Percentiles rank a stretch among this genome's conserved stretches.
Conservation (phyloP, 2,888 invertebrate species). For the Tetheella fluctuosa region DNA sequence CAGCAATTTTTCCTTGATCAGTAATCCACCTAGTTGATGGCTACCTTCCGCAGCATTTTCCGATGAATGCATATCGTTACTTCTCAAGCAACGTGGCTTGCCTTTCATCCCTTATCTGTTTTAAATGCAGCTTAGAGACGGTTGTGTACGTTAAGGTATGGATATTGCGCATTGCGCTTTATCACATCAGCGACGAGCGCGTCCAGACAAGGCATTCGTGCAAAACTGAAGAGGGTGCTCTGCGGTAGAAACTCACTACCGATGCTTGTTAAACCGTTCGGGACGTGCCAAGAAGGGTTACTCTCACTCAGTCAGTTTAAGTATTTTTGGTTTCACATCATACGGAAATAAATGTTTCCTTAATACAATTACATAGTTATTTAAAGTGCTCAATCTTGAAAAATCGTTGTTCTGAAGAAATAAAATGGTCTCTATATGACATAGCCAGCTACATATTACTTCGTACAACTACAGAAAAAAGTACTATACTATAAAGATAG, state of each 20-base stretch:
- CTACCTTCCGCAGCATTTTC: too few species aligned
- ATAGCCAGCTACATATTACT: too few species aligned
- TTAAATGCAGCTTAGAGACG: background rate
- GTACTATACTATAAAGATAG: too few species aligned
- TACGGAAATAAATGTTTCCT: background rate
- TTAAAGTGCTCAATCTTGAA: too few species aligned
- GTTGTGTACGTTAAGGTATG: background rate
- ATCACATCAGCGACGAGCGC: background rate
- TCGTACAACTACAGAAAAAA: too few species aligned
- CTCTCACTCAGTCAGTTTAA: background rate
- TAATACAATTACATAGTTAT: too few species aligned
- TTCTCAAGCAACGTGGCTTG: background rate
- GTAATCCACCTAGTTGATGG: too few species aligned
- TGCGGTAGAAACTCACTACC: background rate
- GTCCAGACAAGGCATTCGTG: background rate
- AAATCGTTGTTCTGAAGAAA: too few species aligned
- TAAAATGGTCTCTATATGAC: too few species aligned
- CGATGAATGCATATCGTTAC: too few species aligned
- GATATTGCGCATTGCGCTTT: conserved; percentile 6
- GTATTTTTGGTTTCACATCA: background rate
- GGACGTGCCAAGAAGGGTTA: background rate
- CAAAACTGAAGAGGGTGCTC: conserved; percentile 1
- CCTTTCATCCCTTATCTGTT: background rate
- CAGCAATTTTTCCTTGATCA: too few species aligned
- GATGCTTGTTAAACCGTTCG: background rate